A percentile compares a stretch with the other conserved stretches of the same genome.
Evolutionary conservation across 2,888 invertebrate species (phyloP).

Genomic region (Thereva nobilitata): DNA sequence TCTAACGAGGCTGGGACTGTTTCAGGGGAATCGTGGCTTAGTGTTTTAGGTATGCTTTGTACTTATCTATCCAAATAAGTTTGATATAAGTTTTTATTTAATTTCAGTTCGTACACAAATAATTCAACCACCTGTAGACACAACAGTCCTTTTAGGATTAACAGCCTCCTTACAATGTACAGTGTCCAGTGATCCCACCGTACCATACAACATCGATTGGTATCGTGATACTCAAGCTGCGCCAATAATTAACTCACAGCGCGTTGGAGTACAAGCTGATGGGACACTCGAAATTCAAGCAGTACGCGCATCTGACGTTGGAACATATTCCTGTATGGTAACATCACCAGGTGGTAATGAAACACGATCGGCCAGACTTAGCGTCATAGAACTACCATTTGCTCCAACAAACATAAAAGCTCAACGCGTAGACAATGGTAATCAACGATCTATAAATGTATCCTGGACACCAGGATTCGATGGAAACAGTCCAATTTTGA

Average conservation of each 20-base stretch:
- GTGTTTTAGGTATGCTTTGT: conserved; percentile 72
- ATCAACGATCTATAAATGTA: conserved; percentile 81
- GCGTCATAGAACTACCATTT: conserved; percentile 93
- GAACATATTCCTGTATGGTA: conserved; percentile 87
- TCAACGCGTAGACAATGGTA: conserved; percentile 65
- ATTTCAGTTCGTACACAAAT: conserved; percentile 87
- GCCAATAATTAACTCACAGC: conserved; percentile 67
- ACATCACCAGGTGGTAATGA: conserved; percentile 92
- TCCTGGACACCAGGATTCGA: conserved; percentile 96
- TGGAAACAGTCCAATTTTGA: conserved; percentile 92
- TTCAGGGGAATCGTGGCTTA: conserved; percentile 78
- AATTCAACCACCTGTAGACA: conserved; percentile 89
- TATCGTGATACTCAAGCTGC: conserved; percentile 77
- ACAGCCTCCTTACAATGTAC: conserved; percentile 93
- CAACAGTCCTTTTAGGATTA: conserved; percentile 87
- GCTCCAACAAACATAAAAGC: conserved; percentile 89
- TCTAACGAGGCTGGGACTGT: conserved; percentile 88
- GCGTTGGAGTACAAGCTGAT: conserved; percentile 75
- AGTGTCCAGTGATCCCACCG: conserved; percentile 88
- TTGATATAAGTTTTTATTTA: background rate
- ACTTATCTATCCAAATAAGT: background rate
- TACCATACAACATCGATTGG: conserved; percentile 86
- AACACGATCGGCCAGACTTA: conserved; percentile 79
- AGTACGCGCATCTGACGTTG: conserved; percentile 90
- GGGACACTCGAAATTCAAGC: conserved; percentile 87